Percentiles rank a stretch among this genome's conserved stretches.
Conservation (phyloP, 2,113 vertebrate genomes). For the Polypterus bichir region DNA sequence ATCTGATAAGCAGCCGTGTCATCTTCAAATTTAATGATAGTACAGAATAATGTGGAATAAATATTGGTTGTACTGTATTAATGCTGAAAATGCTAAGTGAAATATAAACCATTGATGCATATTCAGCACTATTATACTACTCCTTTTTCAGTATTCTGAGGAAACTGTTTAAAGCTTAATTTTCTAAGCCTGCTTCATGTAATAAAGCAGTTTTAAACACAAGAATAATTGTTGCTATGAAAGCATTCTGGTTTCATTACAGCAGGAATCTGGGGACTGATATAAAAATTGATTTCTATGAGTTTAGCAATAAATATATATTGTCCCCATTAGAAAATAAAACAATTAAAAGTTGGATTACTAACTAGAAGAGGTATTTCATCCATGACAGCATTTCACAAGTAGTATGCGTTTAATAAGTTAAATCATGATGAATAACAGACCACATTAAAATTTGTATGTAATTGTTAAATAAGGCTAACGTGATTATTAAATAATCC, state of each 20-base stretch:
- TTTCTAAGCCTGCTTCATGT: background rate
- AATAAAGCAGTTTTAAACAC: background rate
- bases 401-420: background rate
- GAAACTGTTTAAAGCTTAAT: background rate
- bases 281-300: background rate
- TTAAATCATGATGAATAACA: too few species aligned
- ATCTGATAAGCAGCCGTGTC: too few species aligned
- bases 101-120: too few species aligned
- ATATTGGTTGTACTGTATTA: too few species aligned
- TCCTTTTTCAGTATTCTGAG: background rate
- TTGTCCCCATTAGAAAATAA: background rate
- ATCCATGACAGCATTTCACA: background rate
- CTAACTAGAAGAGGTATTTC: background rate
- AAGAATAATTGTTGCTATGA: background rate
- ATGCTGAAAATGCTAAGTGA: too few species aligned
- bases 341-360: background rate
- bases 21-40: too few species aligned
- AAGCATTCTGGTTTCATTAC: background rate
- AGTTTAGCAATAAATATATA: background rate
- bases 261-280: background rate
- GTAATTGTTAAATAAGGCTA: too few species aligned
- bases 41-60: too few species aligned
- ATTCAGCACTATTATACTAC: background rate
- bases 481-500: too few species aligned
- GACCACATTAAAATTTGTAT: too few species aligned